Evolutionary conservation across 1,140 invertebrate species (phyloP).

Genomic region (Nebria ingens): DNA sequence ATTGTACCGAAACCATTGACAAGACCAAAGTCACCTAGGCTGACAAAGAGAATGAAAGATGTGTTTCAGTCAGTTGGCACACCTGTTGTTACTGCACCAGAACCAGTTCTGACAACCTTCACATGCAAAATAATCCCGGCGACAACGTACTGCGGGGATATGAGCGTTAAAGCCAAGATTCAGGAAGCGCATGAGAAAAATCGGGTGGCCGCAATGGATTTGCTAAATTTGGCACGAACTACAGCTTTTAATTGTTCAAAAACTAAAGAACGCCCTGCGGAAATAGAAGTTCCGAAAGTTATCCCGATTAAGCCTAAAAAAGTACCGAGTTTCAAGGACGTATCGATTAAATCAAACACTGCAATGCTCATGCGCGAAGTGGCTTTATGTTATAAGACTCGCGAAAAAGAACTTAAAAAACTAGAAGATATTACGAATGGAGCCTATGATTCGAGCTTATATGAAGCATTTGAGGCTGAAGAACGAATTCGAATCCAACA

Average conservation of each 20-base stretch:
- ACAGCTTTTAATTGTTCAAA: conserved; percentile 19
- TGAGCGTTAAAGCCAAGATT: conserved; percentile 31
- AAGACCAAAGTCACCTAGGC: conserved; percentile 12
- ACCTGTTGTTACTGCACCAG: background rate
- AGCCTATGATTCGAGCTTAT: conserved; percentile 32
- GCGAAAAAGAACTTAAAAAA: conserved; percentile 41
- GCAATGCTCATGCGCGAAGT: conserved; percentile 39
- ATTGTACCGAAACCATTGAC: conserved; percentile 30
- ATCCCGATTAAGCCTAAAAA: conserved; percentile 16
- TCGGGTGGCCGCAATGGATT: conserved; percentile 33
- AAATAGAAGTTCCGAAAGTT: conserved; percentile 16
- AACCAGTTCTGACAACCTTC: background rate
- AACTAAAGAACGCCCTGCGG: conserved; percentile 28
- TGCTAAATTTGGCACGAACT: conserved; percentile 32
- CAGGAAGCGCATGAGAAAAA: conserved; percentile 34
- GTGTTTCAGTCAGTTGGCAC: background rate
- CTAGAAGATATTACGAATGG: conserved; percentile 37
- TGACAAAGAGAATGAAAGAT: background rate
- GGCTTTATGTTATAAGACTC: conserved; percentile 34
- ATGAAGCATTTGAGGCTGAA: conserved; percentile 35
- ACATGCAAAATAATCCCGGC: background rate
- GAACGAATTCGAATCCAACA: conserved; percentile 36
- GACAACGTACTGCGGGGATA: conserved; percentile 13
- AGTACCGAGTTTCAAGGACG: conserved; percentile 21
- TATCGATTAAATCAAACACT: conserved; percentile 36